Conservation (phyloP, 2,888 invertebrate genomes). For the Dryococelus australis region DNA sequence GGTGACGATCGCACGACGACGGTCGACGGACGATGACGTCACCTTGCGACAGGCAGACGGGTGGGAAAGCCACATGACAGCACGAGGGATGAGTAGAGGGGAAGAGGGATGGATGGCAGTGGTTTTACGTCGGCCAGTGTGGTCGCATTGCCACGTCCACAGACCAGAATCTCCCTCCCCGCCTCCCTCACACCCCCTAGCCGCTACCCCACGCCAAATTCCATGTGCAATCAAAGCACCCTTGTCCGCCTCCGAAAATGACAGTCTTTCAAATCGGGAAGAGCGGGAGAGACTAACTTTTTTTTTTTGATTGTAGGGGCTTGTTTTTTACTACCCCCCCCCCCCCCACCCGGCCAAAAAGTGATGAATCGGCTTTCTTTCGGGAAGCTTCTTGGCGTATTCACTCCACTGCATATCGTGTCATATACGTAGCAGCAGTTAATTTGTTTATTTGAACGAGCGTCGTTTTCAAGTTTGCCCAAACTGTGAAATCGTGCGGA, state of each 20-base stretch:
- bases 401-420: too few relatives aligned
- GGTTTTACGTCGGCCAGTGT: neutral
- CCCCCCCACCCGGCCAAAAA: too few relatives aligned
- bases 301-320: neutral
- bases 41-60: too few relatives aligned
- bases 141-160: too few relatives aligned
- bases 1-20: neutral
- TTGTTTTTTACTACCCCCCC: neutral
- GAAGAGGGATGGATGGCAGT: neutral
- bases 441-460: too few relatives aligned
- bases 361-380: neutral
- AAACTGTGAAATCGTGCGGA: too few relatives aligned
- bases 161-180: neutral
- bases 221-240: neutral
- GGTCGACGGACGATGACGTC: neutral
- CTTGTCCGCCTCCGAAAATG: slow-evolving; percentile 1
- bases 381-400: neutral
- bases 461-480: too few relatives aligned
- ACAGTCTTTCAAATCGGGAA: neutral
- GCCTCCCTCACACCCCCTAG: neutral
- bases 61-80: neutral
- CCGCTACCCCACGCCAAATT: neutral
- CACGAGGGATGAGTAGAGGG: neutral
- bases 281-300: neutral
- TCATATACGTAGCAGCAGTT: too few relatives aligned